phyloP scores from a whole-genome alignment of 2,888 invertebrate genomes.

The Standfussiana lucernea region DNA sequence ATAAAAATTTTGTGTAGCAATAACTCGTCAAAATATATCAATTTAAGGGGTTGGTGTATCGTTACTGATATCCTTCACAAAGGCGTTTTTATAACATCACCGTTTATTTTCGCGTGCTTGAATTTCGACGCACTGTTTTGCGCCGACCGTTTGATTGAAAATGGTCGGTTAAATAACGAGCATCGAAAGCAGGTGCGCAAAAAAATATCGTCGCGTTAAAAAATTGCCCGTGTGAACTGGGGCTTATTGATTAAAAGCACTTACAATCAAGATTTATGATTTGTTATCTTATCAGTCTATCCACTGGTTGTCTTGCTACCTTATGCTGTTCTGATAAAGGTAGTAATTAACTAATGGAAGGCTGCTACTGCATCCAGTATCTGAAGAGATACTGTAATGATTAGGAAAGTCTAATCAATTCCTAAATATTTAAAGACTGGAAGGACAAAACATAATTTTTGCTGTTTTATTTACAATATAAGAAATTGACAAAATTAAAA shows the following conservation, averaged over 20 bases:
- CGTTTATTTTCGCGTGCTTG: neutral
- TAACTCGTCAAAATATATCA: conserved; percentile 50
- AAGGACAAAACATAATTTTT: too few relatives aligned
- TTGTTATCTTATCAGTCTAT: conserved; percentile 44
- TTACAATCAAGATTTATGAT: conserved; percentile 41
- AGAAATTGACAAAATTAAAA: too few relatives aligned
- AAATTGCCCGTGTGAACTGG: neutral
- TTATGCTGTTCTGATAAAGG: conserved; percentile 43
- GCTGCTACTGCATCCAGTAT: conserved; percentile 13
- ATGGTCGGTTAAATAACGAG: neutral
- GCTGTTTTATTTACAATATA: neutral
- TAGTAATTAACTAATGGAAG: conserved; percentile 3
- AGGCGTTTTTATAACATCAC: too few relatives aligned
- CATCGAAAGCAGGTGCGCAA: neutral
- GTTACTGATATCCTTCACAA: conserved; percentile 25
- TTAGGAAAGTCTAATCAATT: neutral
- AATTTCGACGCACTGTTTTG: neutral
- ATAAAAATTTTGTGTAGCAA: conserved; percentile 47
- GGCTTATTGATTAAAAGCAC: conserved; percentile 48
- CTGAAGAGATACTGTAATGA: neutral
- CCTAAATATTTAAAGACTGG: neutral
- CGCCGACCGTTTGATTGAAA: neutral
- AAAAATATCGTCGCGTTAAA: neutral
- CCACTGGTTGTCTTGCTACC: conserved; percentile 38
- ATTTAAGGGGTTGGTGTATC: conserved; percentile 52